Evolutionary conservation across 2,113 vertebrate species (phyloP).

Genomic region (Hipposideros armiger): DNA sequence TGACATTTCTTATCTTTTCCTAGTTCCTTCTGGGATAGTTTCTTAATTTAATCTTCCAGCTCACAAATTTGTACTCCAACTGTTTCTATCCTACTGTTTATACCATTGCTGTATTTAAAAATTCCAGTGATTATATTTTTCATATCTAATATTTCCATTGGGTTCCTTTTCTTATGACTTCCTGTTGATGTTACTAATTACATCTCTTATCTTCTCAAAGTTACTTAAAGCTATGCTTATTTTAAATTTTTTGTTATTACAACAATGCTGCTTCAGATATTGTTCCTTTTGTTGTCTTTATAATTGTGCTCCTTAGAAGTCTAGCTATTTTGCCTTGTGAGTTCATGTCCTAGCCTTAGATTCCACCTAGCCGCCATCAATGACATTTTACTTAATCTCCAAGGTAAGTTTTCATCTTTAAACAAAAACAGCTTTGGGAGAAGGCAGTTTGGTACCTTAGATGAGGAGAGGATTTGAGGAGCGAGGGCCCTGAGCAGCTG

Average conservation of each 20-base stretch:
- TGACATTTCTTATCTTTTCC: neutral
- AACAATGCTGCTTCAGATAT: neutral
- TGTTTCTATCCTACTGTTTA: neutral
- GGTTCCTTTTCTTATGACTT: neutral
- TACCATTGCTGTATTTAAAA: neutral
- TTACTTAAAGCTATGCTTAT: neutral
- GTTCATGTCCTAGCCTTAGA: neutral
- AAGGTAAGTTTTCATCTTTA: neutral
- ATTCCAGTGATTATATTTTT: neutral
- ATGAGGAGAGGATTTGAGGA: neutral
- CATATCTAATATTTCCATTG: neutral
- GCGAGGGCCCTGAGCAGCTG: neutral
- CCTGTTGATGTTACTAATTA: neutral
- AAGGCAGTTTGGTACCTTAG: neutral
- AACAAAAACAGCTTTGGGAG: neutral
- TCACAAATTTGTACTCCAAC: conserved; percentile 17
- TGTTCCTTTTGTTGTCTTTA: neutral
- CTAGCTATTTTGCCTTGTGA: neutral
- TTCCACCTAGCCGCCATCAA: neutral
- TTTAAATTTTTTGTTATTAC: neutral
- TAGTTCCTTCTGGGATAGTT: neutral
- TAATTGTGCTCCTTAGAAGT: neutral
- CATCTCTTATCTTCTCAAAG: neutral
- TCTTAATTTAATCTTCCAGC: neutral
- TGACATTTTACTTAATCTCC: neutral